These are phyloP conservation scores for Neopipo cinnamomea DNA, from an alignment of 2,113 vertebrate species.

Conservation along the genomic window DNA sequence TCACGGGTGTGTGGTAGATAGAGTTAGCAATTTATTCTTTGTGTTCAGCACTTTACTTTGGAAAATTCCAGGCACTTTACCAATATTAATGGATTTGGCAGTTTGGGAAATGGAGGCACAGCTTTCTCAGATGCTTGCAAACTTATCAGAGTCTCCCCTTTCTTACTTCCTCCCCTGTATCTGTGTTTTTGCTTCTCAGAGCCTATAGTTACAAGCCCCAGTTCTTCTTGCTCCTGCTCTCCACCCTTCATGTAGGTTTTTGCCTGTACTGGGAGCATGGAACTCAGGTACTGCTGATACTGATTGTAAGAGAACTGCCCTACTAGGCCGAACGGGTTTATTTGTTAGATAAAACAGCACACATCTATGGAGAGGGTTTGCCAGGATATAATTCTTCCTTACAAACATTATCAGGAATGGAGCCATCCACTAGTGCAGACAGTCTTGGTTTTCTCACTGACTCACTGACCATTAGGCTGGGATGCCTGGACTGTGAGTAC, in stretches of 20 bases:
- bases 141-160: background rate
- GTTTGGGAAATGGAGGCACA: background rate
- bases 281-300: background rate
- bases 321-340: background rate
- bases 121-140: background rate
- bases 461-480: constrained; percentile 23
- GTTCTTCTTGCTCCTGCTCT: background rate
- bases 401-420: background rate
- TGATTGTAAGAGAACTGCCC: background rate
- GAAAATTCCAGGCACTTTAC: background rate
- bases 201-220: background rate
- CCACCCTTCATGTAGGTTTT: background rate
- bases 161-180: background rate
- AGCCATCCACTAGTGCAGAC: background rate
- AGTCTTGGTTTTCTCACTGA: constrained; percentile 40
- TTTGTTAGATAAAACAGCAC: background rate
- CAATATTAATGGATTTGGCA: background rate
- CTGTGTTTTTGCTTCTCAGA: background rate
- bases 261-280: background rate
- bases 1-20: background rate
- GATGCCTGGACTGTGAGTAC: constrained; percentile 43
- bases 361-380: background rate
- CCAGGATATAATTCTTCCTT: background rate
- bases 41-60: background rate
- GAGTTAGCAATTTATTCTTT: background rate